phyloP scores from a whole-genome alignment of 2,888 invertebrate genomes.

The Platypus cylindrus region DNA sequence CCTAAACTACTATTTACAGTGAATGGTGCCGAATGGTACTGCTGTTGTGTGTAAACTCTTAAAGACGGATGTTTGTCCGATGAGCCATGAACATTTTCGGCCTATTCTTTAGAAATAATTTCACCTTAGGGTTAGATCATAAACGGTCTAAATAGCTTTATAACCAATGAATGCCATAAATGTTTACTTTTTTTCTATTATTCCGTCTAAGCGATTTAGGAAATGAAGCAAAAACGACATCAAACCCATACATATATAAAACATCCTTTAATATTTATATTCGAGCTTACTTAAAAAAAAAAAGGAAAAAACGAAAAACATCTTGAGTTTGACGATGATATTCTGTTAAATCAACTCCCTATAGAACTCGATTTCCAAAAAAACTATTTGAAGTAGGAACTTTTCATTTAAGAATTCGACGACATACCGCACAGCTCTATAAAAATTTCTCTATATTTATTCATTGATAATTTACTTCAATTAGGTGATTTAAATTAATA shows the following conservation, averaged over 20 bases:
- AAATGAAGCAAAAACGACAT: constrained; percentile 13
- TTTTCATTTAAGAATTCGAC: no score
- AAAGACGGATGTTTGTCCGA: constrained; percentile 27
- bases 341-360: no score
- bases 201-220: constrained; percentile 14
- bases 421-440: no score
- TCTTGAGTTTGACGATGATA: no score
- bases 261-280: constrained; percentile 8
- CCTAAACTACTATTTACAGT: constrained; percentile 9
- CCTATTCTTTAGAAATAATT: constrained; percentile 19
- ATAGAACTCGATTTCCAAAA: no score
- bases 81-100: constrained; percentile 22
- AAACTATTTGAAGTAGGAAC: no score
- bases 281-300: constrained; percentile 1
- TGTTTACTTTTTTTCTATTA: constrained; percentile 14
- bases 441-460: no score
- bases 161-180: constrained; percentile 13
- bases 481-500: no score
- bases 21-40: constrained; percentile 17
- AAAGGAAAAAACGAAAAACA: constrained; percentile 3
- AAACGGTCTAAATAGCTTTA: constrained; percentile 15
- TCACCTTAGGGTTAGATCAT: constrained; percentile 23
- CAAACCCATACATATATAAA: constrained; percentile 1
- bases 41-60: constrained; percentile 18
- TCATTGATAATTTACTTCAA: no score